phyloP scores from a whole-genome alignment of 2,888 invertebrate genomes.

The Drosophila testacea region DNA sequence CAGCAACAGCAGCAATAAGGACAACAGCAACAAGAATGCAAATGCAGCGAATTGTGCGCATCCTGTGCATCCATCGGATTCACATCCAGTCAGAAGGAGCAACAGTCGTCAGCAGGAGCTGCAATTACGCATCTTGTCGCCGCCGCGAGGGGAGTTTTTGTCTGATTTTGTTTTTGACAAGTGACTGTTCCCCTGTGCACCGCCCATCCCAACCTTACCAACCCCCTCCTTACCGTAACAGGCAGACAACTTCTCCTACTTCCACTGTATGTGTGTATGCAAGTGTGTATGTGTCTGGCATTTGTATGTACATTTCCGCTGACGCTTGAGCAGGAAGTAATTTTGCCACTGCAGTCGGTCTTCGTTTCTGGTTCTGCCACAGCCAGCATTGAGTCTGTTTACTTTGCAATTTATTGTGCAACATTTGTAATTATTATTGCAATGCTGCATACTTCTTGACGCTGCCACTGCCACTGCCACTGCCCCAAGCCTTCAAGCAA shows the following conservation, averaged over 20 bases:
- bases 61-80: slow-evolving; percentile 60
- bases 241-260: slow-evolving; percentile 18
- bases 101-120: slow-evolving; percentile 61
- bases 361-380: slow-evolving; percentile 20
- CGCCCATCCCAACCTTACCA: not conserved
- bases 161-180: slow-evolving; percentile 82
- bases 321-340: slow-evolving; percentile 80
- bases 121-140: slow-evolving; percentile 81
- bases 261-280: slow-evolving; percentile 14
- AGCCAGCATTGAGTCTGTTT: slow-evolving; percentile 68
- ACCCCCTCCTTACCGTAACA: slow-evolving; percentile 7
- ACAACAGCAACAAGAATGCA: slow-evolving; percentile 36
- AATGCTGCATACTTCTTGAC: slow-evolving; percentile 60
- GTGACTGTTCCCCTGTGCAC: slow-evolving; percentile 55
- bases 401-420: slow-evolving; percentile 82
- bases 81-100: slow-evolving; percentile 31
- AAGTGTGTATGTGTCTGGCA: slow-evolving; percentile 41
- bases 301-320: slow-evolving; percentile 79
- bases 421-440: slow-evolving; percentile 82
- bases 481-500: slow-evolving; percentile 30
- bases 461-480: slow-evolving; percentile 11
- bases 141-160: slow-evolving; percentile 56
- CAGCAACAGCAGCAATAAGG: slow-evolving; percentile 19
- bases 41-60: slow-evolving; percentile 66
- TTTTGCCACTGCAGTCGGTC: slow-evolving; percentile 71